Base-by-base conservation (phyloP, 1,140 invertebrate genomes). In the Meloidogyne floridensis region DNA sequence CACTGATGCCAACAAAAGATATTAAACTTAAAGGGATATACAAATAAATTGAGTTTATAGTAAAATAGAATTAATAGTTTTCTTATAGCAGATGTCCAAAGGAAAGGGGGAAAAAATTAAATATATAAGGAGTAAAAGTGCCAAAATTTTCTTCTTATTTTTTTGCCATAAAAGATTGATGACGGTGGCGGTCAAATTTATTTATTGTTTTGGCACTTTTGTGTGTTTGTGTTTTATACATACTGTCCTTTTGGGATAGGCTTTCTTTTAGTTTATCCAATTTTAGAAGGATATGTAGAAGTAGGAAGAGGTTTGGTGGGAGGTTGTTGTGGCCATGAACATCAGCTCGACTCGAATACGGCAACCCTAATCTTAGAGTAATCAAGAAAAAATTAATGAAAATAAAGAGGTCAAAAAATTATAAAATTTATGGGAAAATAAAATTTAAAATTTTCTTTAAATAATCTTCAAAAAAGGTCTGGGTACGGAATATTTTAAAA, bases 131-230 rank as follows among this genome's bases (percentile, higher is more conserved):
- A 11, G 5, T 65, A 65, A 65, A 65, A 65, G 59, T 65, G 59
- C 59, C 59, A 65, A 65, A 65, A 65, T n/a, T n/a, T 4, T 59
- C 5, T 59, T 15, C 13, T 59, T 15, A 15, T 59, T 59, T 56
- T 13, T 59, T 15, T 4, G 4, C 59, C 15, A 65, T 65, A 65
- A 32, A 32, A 65, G 59, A 65, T 65, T 11, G 59, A 65, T 65
- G 59, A 65, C n/a, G n/a, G 59, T 59, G 15, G 59, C 59, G 59
- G 59, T 65, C 59, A 65, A 65, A 65, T 65, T 65, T 65, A 65
- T 65, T 65, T 65, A 65, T 65, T 65, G 4, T 65, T n/a, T 65
- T 65, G 59, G 59, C 59, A 65, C 59, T 65, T 65, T 65, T 65
- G 10, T 65, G 0, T 59, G 5, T 65, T 7, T n/a, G n/a, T n/a